Evolutionary conservation across 1,140 invertebrate genomes (phyloP), one percentile per base, ranked within the genome.

Genomic region (Drosophila bocki): DNA sequence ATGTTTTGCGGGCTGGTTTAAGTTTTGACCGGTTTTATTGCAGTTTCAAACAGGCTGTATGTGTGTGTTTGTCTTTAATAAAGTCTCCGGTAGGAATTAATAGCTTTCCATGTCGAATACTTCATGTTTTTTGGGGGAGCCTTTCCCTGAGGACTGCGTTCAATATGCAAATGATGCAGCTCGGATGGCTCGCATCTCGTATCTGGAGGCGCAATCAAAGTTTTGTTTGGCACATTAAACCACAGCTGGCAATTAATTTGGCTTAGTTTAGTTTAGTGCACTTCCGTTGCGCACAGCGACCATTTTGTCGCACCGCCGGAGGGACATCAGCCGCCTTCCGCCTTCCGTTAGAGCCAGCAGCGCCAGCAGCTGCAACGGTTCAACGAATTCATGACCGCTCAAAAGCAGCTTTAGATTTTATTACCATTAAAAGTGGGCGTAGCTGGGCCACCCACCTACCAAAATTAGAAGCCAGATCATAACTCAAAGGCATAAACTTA

Each of bases 231-330:
- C 84, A 87, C 84, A 87, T 87, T 87, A 83, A 87, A 84, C 84
- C 74, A 78, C 68, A 76, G 76, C 68, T 75, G 78, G 85, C 84
- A 90, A 87, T 87, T 90, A 88, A 87, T 87, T 87, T 88, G 85
- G 84, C 84, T 87, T 90, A 87, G 84, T 88, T 87, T 80, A 87
- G 85, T 83, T 87, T 84, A 87, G 85, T 87, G 85, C 83, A 84
- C 83, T 87, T 87, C 83, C 84, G 83, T 67, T 87, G 85, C 68
- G 75, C 83, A 88, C 80, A 82, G 83, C 84, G 77, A 80, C 77
- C 83, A 88, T 87, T 87, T 87, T 87, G 83, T 87, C 80, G 80
- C 80, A 83, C 68, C 60, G 57, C 83, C 80, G 82, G 82, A 87
- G 80, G 82, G 74, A 76, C 84, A 77, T 71, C 61, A 82, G 78